phyloP scores from a whole-genome alignment of 2,797 vertebrate genomes.

The Eupleurogrammus muticus region DNA sequence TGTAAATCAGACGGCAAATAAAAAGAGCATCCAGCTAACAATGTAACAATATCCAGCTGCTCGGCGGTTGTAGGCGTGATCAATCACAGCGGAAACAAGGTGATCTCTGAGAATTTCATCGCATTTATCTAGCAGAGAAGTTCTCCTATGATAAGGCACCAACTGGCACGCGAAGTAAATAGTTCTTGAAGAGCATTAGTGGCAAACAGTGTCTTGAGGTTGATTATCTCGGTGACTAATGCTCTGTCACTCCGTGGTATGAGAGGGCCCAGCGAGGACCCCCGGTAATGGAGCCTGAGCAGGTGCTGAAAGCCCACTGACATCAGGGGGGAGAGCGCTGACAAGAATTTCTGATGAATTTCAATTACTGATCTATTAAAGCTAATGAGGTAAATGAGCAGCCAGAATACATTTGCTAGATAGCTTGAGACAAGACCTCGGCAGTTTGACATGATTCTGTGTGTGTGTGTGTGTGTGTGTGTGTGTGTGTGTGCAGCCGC shows the following conservation, averaged over 20 bases:
- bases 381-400: constrained; percentile 92
- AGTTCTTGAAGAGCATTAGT: constrained; percentile 82
- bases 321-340: constrained; percentile 90
- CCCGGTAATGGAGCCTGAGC: constrained; percentile 91
- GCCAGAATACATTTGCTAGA: constrained; percentile 78
- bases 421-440: constrained; percentile 64
- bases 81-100: constrained; percentile 52
- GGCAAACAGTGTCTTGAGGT: constrained; percentile 87
- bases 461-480: background rate
- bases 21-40: constrained; percentile 45
- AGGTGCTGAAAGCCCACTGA: constrained; percentile 90
- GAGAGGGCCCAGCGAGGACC: constrained; percentile 90
- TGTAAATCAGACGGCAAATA: constrained; percentile 26
- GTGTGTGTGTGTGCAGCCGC: background rate
- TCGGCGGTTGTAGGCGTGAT: constrained; percentile 35
- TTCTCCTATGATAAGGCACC: constrained; percentile 59
- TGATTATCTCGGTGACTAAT: constrained; percentile 97
- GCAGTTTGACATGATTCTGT: constrained; percentile 34
- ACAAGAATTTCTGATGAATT: constrained; percentile 97
- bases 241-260: constrained; percentile 91
- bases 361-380: constrained; percentile 97
- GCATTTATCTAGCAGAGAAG: constrained; percentile 51
- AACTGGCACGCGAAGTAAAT: constrained; percentile 70
- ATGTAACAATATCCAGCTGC: constrained; percentile 53
- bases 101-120: constrained; percentile 42